These are phyloP conservation scores for Amyelois transitella DNA, from an alignment of 1,140 invertebrate species.

Conservation along the genomic window DNA sequence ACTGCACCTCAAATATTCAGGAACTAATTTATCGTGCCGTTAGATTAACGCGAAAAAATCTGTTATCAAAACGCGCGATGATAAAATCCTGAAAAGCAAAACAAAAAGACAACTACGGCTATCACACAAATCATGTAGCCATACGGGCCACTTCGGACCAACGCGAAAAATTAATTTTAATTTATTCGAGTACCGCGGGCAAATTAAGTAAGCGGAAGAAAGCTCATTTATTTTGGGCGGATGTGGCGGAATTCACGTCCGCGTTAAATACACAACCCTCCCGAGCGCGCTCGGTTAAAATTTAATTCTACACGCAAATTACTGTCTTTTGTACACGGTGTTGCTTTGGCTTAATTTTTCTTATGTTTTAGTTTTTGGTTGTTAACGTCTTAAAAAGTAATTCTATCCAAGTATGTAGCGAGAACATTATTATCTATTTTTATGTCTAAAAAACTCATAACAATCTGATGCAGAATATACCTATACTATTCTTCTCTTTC, in stretches of 20 bases:
- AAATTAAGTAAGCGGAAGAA: conserved; percentile 73
- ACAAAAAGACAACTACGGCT: not conserved
- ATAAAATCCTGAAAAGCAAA: not conserved
- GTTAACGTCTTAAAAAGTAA: not conserved
- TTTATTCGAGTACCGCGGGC: conserved; percentile 54
- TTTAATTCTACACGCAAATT: conserved; percentile 63
- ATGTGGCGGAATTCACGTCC: conserved; percentile 69
- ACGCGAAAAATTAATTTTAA: conserved; percentile 67
- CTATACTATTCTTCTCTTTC: too few species aligned
- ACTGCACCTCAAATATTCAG: too few species aligned
- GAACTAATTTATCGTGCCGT: too few species aligned
- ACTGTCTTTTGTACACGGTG: conserved; percentile 49
- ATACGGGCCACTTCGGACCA: conserved; percentile 16
- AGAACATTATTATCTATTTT: too few species aligned
- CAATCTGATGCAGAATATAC: too few species aligned
- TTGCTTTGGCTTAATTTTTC: not conserved
- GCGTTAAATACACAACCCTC: conserved; percentile 70
- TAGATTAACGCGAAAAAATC: too few species aligned
- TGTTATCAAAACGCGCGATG: too few species aligned
- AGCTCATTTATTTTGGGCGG: conserved; percentile 71
- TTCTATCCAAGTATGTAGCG: too few species aligned
- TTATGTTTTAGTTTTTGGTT: not conserved
- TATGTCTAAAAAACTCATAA: too few species aligned
- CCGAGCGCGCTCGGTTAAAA: conserved; percentile 66
- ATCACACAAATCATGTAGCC: not conserved